These are phyloP conservation scores for Myopa testacea DNA, from an alignment of 2,888 invertebrate species.

Conservation along the genomic window DNA sequence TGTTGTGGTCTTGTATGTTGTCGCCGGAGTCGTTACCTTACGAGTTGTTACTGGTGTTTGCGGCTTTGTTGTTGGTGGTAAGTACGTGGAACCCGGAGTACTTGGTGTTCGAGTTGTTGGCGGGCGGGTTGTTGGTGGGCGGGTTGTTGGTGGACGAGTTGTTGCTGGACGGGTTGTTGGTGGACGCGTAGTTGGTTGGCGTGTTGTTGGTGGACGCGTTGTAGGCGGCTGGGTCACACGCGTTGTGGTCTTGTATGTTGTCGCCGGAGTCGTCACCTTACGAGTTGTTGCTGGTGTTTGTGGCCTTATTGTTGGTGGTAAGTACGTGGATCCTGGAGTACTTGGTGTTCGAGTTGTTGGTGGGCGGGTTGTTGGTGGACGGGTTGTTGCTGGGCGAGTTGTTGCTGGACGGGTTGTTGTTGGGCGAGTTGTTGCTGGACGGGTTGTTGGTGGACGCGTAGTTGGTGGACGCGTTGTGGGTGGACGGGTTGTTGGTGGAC, in stretches of 20 bases:
- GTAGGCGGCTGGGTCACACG: conserved; percentile 35
- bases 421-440: conserved; percentile 37
- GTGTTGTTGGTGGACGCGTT: conserved; percentile 41
- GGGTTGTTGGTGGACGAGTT: conserved; percentile 41
- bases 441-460: conserved; percentile 33
- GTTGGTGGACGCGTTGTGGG: conserved; percentile 41
- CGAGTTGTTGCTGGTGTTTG: conserved; percentile 35
- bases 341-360: conserved; percentile 17
- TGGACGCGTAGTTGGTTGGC: conserved; percentile 48
- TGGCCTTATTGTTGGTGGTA: conserved; percentile 31
- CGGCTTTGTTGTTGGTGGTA: conserved; percentile 43
- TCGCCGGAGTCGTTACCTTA: conserved; percentile 35
- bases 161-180: conserved; percentile 48
- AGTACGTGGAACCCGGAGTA: conserved; percentile 50
- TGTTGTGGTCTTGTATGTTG: conserved; percentile 45
- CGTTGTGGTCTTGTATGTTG: background rate
- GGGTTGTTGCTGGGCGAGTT: conserved; percentile 27
- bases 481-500: conserved; percentile 19
- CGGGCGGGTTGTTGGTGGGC: conserved; percentile 47
- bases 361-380: conserved; percentile 8
- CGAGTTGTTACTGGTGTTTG: conserved; percentile 36
- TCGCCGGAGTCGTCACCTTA: background rate
- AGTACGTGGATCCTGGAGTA: conserved; percentile 4
- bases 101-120: conserved; percentile 49
- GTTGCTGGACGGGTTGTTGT: conserved; percentile 32